Evolutionary conservation across 2,113 vertebrate species (phyloP).

Genomic region (Epinephelus lanceolatus): DNA sequence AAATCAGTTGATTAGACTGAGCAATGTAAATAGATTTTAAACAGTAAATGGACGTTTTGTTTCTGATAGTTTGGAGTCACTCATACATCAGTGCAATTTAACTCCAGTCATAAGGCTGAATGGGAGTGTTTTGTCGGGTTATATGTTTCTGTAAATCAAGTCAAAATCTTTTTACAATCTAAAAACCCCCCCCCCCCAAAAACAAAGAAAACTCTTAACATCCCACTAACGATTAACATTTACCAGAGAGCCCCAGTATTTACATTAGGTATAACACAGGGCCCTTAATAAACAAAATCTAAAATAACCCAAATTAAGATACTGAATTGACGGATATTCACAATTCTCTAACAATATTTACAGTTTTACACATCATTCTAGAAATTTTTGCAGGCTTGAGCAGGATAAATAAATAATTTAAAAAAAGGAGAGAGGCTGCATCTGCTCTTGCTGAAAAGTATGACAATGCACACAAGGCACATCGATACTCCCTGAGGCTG

Average conservation of each 20-base stretch:
- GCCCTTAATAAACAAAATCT: conserved; percentile 14
- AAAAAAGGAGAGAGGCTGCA: conserved; percentile 33
- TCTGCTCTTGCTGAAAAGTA: conserved; percentile 12
- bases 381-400: conserved; percentile 16
- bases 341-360: conserved; percentile 63
- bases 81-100: conserved; percentile 45
- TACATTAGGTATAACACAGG: conserved; percentile 14
- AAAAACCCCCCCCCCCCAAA: neutral
- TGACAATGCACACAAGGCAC: conserved; percentile 36
- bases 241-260: neutral
- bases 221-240: neutral
- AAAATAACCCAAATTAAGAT: conserved; percentile 40
- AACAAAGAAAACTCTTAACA: neutral
- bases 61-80: conserved; percentile 45
- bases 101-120: conserved; percentile 12
- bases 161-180: conserved; percentile 19
- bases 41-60: neutral
- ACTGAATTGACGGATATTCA: conserved; percentile 40
- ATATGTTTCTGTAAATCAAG: conserved; percentile 25
- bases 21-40: neutral
- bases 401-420: conserved; percentile 63
- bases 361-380: conserved; percentile 31
- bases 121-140: conserved; percentile 7
- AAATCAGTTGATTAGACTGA: neutral
- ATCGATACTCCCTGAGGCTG: conserved; percentile 49